Evolutionary conservation across 1,140 invertebrate species (phyloP).

Genomic region (Gryon sp.): DNA sequence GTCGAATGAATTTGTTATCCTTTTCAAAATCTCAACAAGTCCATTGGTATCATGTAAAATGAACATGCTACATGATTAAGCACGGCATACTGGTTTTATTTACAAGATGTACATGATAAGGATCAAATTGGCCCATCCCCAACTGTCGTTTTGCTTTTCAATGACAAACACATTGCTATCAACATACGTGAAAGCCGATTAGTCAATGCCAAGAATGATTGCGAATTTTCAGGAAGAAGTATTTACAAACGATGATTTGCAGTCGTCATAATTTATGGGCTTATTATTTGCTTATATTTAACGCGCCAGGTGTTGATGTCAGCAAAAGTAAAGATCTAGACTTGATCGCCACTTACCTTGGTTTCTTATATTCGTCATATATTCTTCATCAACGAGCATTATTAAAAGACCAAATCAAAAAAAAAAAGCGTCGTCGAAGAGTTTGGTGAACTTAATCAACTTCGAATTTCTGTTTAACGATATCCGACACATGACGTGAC

Average conservation of each 20-base stretch:
- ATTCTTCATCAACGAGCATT: background rate
- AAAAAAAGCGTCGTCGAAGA: too few species aligned
- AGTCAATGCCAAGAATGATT: slow-evolving; percentile 49
- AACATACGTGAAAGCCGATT: slow-evolving; percentile 76
- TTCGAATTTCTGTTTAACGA: slow-evolving; percentile 24
- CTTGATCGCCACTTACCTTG: slow-evolving; percentile 44
- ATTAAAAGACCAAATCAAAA: too few species aligned
- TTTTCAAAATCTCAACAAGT: slow-evolving; percentile 18
- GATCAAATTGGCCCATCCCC: slow-evolving; percentile 20
- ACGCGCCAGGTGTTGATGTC: background rate
- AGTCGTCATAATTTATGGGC: slow-evolving; percentile 6
- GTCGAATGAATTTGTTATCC: slow-evolving; percentile 33
- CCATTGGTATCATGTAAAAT: slow-evolving; percentile 32
- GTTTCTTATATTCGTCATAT: background rate
- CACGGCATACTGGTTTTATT: slow-evolving; percentile 32
- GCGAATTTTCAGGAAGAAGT: slow-evolving; percentile 4
- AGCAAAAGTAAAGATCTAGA: slow-evolving; percentile 4
- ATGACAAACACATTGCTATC: slow-evolving; percentile 53
- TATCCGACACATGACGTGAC: slow-evolving; percentile 26
- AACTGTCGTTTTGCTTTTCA: slow-evolving; percentile 17
- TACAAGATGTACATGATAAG: slow-evolving; percentile 54
- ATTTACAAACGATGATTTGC: slow-evolving; percentile 13
- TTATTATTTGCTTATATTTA: background rate
- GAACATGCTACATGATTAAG: slow-evolving; percentile 47
- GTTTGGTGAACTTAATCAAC: slow-evolving; percentile 25